These are phyloP conservation scores for Chrysomela aeneicollis DNA, from an alignment of 2,888 invertebrate species.

Conservation along the genomic window DNA sequence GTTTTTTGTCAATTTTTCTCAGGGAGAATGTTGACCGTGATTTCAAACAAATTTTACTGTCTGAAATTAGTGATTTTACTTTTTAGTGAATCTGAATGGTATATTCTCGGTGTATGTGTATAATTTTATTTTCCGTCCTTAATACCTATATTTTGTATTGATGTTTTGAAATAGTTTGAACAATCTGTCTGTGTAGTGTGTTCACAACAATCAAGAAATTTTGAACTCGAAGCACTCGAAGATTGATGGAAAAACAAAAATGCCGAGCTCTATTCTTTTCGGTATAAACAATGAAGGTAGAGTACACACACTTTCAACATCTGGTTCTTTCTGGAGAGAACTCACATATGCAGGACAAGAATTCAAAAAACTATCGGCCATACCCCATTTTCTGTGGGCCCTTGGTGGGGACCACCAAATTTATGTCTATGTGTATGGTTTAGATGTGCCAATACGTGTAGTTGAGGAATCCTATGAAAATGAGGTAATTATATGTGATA, in stretches of 20 bases:
- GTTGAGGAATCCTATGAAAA: slow-evolving; percentile 93
- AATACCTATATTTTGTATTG: no score
- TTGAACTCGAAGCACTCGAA: no score
- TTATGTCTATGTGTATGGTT: slow-evolving; percentile 88
- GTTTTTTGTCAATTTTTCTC: no score
- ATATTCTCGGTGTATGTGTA: no score
- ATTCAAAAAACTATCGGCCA: slow-evolving; percentile 87
- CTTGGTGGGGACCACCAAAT: slow-evolving; percentile 93
- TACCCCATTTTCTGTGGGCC: slow-evolving; percentile 89
- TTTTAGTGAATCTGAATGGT: no score
- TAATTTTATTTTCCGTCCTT: no score
- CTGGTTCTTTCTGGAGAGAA: slow-evolving; percentile 84
- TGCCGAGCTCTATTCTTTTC: slow-evolving; percentile 69
- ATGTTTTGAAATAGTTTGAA: no score
- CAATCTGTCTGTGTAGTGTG: no score
- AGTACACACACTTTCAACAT: slow-evolving; percentile 84
- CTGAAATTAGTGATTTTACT: no score
- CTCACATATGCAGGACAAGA: slow-evolving; percentile 86
- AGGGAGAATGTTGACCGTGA: no score
- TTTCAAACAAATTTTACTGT: no score
- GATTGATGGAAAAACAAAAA: slow-evolving; percentile 20
- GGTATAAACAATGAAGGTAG: slow-evolving; percentile 89
- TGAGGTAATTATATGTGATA: slow-evolving; percentile 69
- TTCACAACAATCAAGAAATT: no score
- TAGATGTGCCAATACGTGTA: slow-evolving; percentile 89